Base-by-base conservation (phyloP, 2,797 vertebrate species). In the Lerista edwardsae region DNA sequence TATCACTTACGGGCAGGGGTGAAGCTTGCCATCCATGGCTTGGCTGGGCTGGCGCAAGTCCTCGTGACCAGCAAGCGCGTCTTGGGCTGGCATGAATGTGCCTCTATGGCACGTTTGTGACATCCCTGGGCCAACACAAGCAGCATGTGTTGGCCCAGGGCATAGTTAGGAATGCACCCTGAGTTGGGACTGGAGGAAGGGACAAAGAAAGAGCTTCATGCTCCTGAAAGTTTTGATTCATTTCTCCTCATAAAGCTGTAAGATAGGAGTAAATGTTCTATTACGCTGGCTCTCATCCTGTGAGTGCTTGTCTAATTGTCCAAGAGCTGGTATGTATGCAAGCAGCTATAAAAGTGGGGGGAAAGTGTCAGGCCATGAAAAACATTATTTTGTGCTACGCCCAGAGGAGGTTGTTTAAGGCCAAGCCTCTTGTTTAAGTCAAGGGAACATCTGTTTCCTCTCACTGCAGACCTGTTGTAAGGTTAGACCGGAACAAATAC, bases 381-480 rank as follows among this genome's bases (percentile, higher is more conserved):
- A 6, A 23, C 21, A 51, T 57, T 5, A 19, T 31, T 89, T 84
- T 21, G 59, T 65, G n/a, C 47, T 11, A 62, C 51, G 67, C 25
- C 14, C n/a, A 0, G 3, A 75, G 44, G 51, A 39, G 57, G 21
- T 11, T 34, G 72, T 59, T 79, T 34, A 80, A 51, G 44, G 29
- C n/a, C 27, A 39, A 27, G 34, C 27, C 12, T 25, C 68, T 31
- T 81, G 74, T 31, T 77, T 55, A 51, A 61, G 82, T 85, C 73
- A 23, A 34, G 61, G 77, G 44, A 79, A 80, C 17, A 68, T 68
- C 36, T 61, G 12, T 41, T 87, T 83, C n/a, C 61, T 86, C 69
- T 81, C n/a, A 36, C 21, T 57, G 51, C 31, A 64, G 61, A 61
- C 55, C 65, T 44, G 2, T n/a, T 59, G 23, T 51, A 8, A 51